Conservation (phyloP, 2,797 vertebrate species). For the Liasis olivaceus region DNA sequence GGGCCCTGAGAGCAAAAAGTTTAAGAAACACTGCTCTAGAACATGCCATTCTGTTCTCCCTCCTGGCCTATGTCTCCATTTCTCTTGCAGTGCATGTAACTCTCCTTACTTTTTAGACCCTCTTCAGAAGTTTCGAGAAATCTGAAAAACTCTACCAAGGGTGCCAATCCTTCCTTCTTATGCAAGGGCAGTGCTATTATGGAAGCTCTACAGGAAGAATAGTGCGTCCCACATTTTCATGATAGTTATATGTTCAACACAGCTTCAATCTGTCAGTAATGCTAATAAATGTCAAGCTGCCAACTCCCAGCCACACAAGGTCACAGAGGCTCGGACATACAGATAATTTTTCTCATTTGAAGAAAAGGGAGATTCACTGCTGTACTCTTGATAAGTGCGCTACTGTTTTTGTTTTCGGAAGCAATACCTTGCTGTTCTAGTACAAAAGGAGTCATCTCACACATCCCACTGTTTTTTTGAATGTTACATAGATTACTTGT, state of each 20-base stretch:
- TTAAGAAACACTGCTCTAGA: background rate
- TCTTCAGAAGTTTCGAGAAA: background rate
- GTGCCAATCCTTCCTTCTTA: background rate
- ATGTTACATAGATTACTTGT: background rate
- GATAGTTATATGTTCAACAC: constrained; percentile 50
- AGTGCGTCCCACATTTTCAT: constrained; percentile 25
- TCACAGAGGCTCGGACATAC: constrained; percentile 40
- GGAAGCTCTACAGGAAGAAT: background rate
- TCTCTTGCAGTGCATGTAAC: background rate
- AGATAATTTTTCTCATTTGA: constrained; percentile 14
- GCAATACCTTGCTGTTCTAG: background rate
- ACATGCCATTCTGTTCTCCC: background rate
- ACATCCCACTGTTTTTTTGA: constrained; percentile 4
- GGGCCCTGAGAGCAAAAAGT: background rate
- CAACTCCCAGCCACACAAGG: constrained; percentile 57
- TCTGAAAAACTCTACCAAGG: background rate
- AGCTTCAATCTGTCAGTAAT: constrained; percentile 50
- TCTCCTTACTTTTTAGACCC: background rate
- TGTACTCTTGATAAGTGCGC: background rate
- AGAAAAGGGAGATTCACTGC: constrained; percentile 4
- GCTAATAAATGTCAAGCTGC: constrained; percentile 59
- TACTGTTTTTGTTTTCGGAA: constrained; percentile 11
- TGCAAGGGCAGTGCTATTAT: background rate
- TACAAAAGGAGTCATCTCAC: background rate
- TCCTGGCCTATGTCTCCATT: background rate